Percentiles rank a stretch among this genome's conserved stretches.
Evolutionary conservation across 2,113 vertebrate species (phyloP).

Genomic region (Girardinichthys multiradiatus): DNA sequence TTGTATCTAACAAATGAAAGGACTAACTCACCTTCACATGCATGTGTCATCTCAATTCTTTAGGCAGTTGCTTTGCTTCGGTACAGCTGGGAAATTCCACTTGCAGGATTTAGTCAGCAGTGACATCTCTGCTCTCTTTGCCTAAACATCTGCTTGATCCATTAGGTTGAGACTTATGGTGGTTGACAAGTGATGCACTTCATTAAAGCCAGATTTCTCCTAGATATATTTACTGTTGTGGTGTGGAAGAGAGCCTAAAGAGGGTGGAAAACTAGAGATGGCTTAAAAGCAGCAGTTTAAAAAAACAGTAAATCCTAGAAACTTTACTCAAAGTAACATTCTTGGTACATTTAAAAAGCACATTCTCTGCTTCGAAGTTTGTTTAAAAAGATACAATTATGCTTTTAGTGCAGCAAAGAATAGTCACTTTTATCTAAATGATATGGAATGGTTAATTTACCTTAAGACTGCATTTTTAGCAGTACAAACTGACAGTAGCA

Average conservation of each 20-base stretch:
- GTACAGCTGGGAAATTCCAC: constrained; percentile 34
- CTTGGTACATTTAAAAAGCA: neutral
- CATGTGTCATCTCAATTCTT: constrained; percentile 73
- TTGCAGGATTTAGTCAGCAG: constrained; percentile 29
- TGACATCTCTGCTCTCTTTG: constrained; percentile 25
- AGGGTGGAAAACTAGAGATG: neutral
- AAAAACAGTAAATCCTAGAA: neutral
- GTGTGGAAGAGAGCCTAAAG: neutral
- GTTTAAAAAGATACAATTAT: too few relatives aligned
- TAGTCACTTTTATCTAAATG: neutral
- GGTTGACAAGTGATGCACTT: neutral
- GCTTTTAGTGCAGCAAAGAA: too few relatives aligned
- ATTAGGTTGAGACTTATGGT: constrained; percentile 10
- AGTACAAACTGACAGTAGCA: neutral
- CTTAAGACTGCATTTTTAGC: neutral
- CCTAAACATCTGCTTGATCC: constrained; percentile 39
- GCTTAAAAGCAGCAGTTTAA: neutral
- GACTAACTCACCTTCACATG: constrained; percentile 82
- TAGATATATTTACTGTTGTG: neutral
- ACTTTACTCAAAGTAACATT: neutral
- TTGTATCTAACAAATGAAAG: constrained; percentile 47
- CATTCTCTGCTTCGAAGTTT: neutral
- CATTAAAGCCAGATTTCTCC: constrained; percentile 24
- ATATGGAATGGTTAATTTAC: neutral
- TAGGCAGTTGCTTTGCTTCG: constrained; percentile 59